phyloP scores from a whole-genome alignment of 2,797 vertebrate genomes.

The Myotis planiceps region DNA sequence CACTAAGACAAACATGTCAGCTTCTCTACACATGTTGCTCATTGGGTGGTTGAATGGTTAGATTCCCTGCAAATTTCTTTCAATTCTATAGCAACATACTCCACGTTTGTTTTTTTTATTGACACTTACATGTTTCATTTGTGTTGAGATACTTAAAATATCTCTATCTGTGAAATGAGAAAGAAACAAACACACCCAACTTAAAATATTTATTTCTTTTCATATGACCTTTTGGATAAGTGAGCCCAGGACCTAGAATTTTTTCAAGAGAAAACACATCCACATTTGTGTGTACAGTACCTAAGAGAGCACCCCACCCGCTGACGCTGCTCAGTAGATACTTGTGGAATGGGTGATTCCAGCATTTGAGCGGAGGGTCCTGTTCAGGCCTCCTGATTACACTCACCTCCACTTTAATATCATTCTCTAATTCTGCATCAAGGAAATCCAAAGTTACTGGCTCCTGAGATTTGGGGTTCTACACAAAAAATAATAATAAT shows the following conservation, averaged over 20 bases:
- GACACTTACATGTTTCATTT: background rate
- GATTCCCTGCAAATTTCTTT: background rate
- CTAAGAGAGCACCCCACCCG: background rate
- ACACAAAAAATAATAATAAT: slow-evolving; percentile 79
- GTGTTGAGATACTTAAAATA: background rate
- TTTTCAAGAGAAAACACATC: background rate
- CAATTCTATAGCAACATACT: background rate
- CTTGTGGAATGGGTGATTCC: background rate
- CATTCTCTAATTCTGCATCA: slow-evolving; percentile 97
- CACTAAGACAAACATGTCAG: background rate
- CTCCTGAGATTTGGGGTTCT: slow-evolving; percentile 99
- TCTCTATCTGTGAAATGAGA: background rate
- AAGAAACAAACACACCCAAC: background rate
- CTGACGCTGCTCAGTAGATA: background rate
- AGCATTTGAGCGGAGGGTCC: background rate
- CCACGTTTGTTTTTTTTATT: background rate
- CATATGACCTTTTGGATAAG: background rate
- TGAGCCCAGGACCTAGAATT: background rate
- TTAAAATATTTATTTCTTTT: background rate
- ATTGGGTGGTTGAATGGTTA: background rate
- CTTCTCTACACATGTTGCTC: background rate
- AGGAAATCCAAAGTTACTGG: slow-evolving; percentile 98
- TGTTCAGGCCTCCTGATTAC: background rate
- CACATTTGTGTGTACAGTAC: background rate
- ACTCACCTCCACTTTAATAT: slow-evolving; percentile 97